These are phyloP conservation scores for Sebastolobus altivelis DNA, from an alignment of 2,797 vertebrate species.

Conservation along the genomic window DNA sequence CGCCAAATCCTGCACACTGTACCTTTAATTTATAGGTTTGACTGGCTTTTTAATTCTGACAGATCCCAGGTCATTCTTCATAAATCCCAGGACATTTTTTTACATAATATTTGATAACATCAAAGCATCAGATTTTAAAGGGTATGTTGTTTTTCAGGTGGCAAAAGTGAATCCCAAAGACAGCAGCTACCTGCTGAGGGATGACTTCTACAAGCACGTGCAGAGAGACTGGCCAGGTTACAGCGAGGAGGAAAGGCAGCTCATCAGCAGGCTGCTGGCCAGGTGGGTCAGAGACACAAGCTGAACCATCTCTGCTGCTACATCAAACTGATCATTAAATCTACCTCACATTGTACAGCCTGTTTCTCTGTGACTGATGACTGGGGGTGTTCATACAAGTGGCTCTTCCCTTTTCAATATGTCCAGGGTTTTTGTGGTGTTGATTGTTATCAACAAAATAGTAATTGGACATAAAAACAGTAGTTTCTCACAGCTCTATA, in stretches of 20 bases:
- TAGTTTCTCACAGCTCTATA: constrained; percentile 11
- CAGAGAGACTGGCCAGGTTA: constrained; percentile 84
- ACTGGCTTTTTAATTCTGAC: neutral
- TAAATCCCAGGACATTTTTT: neutral
- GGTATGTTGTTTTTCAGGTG: constrained; percentile 72
- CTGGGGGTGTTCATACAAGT: neutral
- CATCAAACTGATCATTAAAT: neutral
- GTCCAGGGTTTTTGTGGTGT: neutral
- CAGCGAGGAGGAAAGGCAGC: constrained; percentile 82
- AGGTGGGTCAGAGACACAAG: constrained; percentile 76
- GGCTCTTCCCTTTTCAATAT: neutral
- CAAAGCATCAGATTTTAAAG: neutral
- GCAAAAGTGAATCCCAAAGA: constrained; percentile 83
- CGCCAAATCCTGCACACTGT: too few species aligned
- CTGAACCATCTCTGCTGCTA: neutral
- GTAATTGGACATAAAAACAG: neutral
- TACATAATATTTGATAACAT: neutral
- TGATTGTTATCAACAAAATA: neutral
- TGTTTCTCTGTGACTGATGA: neutral
- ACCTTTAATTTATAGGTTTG: neutral
- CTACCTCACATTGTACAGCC: neutral
- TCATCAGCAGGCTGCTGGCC: constrained; percentile 76
- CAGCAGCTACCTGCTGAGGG: constrained; percentile 83
- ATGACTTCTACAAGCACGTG: constrained; percentile 77
- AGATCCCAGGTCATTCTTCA: neutral